Conservation (phyloP, 2,888 invertebrate genomes). For the Germaria angustata region DNA sequence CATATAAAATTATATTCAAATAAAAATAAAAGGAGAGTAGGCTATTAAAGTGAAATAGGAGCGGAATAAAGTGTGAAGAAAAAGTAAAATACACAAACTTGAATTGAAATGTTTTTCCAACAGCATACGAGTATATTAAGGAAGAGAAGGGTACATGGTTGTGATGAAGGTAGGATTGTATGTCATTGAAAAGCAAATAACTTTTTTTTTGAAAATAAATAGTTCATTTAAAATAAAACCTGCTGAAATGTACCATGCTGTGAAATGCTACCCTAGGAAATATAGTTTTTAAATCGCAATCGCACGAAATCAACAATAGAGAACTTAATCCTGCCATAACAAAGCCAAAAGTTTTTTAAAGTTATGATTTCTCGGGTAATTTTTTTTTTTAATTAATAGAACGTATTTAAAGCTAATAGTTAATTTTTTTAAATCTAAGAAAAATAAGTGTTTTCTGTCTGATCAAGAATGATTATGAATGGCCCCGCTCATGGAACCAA, state of each 20-base stretch:
- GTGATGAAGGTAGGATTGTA: not conserved
- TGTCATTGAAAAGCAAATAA: not conserved
- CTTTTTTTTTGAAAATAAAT: not conserved
- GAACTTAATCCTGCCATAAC: not conserved
- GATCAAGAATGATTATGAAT: too few species aligned
- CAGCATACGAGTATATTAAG: not conserved
- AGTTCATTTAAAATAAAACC: slow-evolving; percentile 1
- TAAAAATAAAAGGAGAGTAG: slow-evolving; percentile 32
- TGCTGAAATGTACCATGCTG: not conserved
- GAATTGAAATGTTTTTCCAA: slow-evolving; percentile 50
- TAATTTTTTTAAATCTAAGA: too few species aligned
- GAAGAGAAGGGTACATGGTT: not conserved
- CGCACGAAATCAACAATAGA: not conserved
- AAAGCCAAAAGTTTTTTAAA: not conserved
- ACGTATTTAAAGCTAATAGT: too few species aligned
- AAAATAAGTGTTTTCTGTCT: too few species aligned
- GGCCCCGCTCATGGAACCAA: too few species aligned
- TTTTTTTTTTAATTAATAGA: too few species aligned
- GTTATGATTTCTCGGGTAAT: not conserved
- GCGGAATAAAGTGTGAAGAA: slow-evolving; percentile 42
- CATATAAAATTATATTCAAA: slow-evolving; percentile 30
- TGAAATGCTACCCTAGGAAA: not conserved
- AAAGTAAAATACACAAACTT: slow-evolving; percentile 41
- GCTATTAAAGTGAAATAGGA: slow-evolving; percentile 59
- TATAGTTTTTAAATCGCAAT: not conserved